phyloP scores from a whole-genome alignment of 2,797 vertebrate genomes.

The Lagorchestes hirsutus region DNA sequence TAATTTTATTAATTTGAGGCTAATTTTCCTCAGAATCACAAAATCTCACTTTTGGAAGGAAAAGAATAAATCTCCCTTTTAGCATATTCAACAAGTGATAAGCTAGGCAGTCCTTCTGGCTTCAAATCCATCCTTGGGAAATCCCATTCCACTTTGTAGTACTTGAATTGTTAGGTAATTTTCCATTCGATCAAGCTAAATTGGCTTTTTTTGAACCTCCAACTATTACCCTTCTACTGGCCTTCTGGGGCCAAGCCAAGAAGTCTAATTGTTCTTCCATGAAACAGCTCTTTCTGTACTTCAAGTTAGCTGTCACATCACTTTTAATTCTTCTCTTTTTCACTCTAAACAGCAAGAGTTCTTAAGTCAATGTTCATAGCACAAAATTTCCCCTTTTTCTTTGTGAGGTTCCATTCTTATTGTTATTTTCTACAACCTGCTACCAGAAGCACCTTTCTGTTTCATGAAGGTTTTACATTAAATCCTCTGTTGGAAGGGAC shows the following conservation, averaged over 20 bases:
- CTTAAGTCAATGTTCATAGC: background rate
- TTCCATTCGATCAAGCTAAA: background rate
- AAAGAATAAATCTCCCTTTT: background rate
- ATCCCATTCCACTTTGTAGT: background rate
- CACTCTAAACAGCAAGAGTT: background rate
- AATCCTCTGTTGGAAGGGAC: background rate
- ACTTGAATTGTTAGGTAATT: background rate
- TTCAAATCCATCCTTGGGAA: background rate
- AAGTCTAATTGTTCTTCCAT: background rate
- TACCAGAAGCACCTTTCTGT: background rate
- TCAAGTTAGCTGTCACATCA: background rate
- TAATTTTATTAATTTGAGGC: background rate
- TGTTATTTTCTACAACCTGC: background rate
- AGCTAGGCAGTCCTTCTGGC: background rate
- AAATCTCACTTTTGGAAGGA: background rate
- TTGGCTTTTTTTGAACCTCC: background rate
- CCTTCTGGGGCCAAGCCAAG: background rate
- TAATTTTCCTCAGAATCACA: background rate
- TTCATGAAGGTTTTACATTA: background rate
- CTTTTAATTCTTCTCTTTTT: background rate
- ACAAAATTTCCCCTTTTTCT: background rate
- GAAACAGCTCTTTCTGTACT: background rate
- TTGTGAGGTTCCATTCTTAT: background rate
- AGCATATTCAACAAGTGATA: background rate
- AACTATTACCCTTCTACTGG: background rate